Evolutionary conservation across 1,140 invertebrate species (phyloP).

Genomic region (Eubasilissa regina): DNA sequence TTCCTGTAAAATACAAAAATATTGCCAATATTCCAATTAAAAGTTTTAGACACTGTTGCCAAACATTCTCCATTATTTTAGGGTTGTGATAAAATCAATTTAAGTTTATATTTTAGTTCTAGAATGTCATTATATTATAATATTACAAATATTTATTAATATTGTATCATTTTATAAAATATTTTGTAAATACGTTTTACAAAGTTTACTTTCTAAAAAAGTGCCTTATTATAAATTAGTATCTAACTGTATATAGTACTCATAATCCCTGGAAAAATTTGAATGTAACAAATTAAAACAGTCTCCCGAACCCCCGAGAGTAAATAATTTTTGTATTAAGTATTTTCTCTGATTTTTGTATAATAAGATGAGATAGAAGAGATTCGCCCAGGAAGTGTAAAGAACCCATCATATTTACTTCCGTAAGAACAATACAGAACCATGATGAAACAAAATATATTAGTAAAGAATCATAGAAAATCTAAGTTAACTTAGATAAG

Average conservation of each 20-base stretch:
- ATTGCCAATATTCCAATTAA: no score
- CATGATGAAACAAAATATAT: no score
- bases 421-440: no score
- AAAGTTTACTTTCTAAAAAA: constrained; percentile 19
- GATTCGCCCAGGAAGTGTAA: no score
- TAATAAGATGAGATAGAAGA: not conserved
- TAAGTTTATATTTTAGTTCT: not conserved
- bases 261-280: not conserved
- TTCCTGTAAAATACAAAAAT: not conserved
- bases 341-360: not conserved
- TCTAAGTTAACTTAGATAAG: no score
- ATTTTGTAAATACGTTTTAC: not conserved
- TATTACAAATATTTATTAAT: not conserved
- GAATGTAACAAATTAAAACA: not conserved
- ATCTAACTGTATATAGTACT: not conserved
- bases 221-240: constrained; percentile 24
- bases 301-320: not conserved
- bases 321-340: not conserved
- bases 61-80: no score
- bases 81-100: not conserved
- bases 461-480: no score
- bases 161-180: not conserved
- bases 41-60: no score
- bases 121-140: not conserved
- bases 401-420: no score